phyloP scores from a whole-genome alignment of 2,113 vertebrate species.

The Xenus cinereus region DNA sequence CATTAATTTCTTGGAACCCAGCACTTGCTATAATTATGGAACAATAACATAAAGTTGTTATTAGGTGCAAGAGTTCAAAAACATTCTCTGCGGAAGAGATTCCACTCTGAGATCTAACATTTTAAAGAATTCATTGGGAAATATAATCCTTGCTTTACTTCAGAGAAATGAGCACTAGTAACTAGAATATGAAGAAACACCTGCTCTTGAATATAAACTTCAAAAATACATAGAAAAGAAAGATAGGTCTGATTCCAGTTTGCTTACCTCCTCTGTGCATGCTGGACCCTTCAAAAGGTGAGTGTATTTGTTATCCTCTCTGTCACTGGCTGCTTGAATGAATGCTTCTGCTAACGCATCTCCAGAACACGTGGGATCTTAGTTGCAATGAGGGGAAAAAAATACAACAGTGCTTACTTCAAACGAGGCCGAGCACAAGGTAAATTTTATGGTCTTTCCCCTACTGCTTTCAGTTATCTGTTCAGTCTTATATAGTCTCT shows the following conservation, averaged over 20 bases:
- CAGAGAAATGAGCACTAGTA: background rate
- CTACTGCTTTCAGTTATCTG: conserved; percentile 36
- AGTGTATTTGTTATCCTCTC: background rate
- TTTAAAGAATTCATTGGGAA: background rate
- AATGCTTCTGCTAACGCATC: background rate
- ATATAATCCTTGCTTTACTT: background rate
- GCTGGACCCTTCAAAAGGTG: background rate
- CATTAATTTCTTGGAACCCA: background rate
- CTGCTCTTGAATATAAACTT: background rate
- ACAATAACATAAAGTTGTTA: background rate
- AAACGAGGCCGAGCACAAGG: background rate
- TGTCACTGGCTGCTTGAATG: background rate
- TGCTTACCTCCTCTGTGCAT: background rate
- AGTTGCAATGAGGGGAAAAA: background rate
- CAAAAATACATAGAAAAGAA: background rate
- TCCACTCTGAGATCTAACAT: background rate
- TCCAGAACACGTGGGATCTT: background rate
- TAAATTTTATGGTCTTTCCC: background rate
- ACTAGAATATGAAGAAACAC: background rate
- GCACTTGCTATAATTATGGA: background rate
- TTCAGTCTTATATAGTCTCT: background rate
- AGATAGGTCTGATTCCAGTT: background rate
- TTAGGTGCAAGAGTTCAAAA: background rate
- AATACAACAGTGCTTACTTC: background rate
- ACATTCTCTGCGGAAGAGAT: background rate